phyloP scores from a whole-genome alignment of 2,888 invertebrate genomes.

The Escarpia spicata region DNA sequence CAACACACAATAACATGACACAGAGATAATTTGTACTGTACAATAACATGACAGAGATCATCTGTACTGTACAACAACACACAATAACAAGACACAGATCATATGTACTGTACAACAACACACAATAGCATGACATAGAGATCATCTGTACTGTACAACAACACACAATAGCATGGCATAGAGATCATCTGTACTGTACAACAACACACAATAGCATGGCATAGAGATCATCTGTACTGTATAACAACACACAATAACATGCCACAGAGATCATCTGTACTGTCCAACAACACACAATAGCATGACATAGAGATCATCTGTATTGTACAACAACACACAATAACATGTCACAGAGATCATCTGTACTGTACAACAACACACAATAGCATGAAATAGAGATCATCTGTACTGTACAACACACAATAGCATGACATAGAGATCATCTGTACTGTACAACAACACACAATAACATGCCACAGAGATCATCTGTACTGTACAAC shows the following conservation, averaged over 20 bases:
- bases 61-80: conserved; percentile 21
- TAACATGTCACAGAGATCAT: too few relatives aligned
- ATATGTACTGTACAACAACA: conserved; percentile 17
- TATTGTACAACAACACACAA: too few relatives aligned
- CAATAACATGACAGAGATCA: not conserved
- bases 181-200: not conserved
- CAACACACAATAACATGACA: too few relatives aligned
- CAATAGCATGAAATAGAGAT: too few relatives aligned
- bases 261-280: not conserved
- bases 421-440: too few relatives aligned
- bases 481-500: too few relatives aligned
- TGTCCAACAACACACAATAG: conserved; percentile 26
- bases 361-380: too few relatives aligned
- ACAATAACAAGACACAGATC: not conserved
- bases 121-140: conserved; percentile 19
- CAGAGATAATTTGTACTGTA: conserved; percentile 73
- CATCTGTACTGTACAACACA: too few relatives aligned
- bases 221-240: not conserved
- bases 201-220: conserved; percentile 26
- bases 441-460: too few relatives aligned
- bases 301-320: not conserved
- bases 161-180: conserved; percentile 26
- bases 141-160: not conserved
- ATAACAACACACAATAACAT: conserved; percentile 26
- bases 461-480: too few relatives aligned